Evolutionary conservation across 2,888 invertebrate species (phyloP).

Genomic region (Oligia strigilis): DNA sequence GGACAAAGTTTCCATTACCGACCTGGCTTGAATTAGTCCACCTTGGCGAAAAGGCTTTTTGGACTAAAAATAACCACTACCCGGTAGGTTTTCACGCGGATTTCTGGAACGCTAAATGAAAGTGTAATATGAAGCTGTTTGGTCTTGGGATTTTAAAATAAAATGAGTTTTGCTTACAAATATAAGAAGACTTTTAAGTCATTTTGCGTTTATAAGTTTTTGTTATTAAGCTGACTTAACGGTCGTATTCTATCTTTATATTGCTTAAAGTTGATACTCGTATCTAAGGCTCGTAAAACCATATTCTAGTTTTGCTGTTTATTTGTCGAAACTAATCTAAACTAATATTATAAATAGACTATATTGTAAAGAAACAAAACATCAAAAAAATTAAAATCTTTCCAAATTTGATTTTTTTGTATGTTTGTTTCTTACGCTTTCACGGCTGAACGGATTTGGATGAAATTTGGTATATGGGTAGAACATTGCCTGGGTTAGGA

Average conservation of each 20-base stretch:
- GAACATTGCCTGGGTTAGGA: too few relatives aligned
- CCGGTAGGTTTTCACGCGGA: slow-evolving; percentile 8
- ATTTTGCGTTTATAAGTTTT: slow-evolving; percentile 15
- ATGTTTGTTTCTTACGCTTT: too few relatives aligned
- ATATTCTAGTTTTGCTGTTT: neutral
- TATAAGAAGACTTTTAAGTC: slow-evolving; percentile 7
- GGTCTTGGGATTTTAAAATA: slow-evolving; percentile 37
- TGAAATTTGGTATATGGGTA: too few relatives aligned
- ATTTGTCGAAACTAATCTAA: neutral
- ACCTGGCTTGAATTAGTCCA: slow-evolving; percentile 43
- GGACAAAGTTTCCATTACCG: slow-evolving; percentile 57
- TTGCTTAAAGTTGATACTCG: neutral
- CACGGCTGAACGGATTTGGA: too few relatives aligned
- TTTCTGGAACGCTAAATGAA: slow-evolving; percentile 35
- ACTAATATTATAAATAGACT: too few relatives aligned
- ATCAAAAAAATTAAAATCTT: too few relatives aligned
- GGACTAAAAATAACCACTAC: slow-evolving; percentile 40
- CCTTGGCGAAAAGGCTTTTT: slow-evolving; percentile 44
- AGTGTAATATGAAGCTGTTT: slow-evolving; percentile 24
- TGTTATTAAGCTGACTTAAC: neutral
- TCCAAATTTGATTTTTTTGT: too few relatives aligned
- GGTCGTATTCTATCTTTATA: neutral
- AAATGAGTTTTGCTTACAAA: slow-evolving; percentile 42
- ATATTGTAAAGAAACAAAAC: too few relatives aligned
- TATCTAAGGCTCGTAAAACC: neutral